Evolutionary conservation across 2,888 invertebrate genomes (phyloP).

Genomic region (Tetanocera ferruginea): DNA sequence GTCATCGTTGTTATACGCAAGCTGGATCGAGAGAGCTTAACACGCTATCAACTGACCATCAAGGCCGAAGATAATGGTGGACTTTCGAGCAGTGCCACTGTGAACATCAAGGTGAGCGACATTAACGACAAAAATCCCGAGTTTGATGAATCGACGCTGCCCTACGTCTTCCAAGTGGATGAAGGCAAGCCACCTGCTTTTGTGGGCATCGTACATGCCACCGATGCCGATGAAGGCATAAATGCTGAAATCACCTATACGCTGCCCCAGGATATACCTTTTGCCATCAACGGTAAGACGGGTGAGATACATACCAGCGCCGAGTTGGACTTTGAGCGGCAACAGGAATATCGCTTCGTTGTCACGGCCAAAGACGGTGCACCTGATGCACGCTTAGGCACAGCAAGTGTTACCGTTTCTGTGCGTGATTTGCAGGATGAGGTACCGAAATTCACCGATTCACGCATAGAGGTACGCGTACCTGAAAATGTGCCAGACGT

Average conservation of each 20-base stretch:
- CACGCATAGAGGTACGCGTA: conserved; percentile 82
- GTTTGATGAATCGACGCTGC: conserved; percentile 80
- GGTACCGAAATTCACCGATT: conserved; percentile 81
- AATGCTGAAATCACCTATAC: conserved; percentile 87
- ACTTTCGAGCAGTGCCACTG: conserved; percentile 84
- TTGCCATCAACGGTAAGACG: conserved; percentile 82
- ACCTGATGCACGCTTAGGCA: conserved; percentile 85
- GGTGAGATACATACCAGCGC: conserved; percentile 83
- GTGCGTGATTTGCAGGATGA: conserved; percentile 86
- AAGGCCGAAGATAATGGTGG: conserved; percentile 90
- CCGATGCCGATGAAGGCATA: conserved; percentile 87
- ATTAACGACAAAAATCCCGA: conserved; percentile 94
- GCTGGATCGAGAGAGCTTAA: conserved; percentile 89
- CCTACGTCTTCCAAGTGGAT: conserved; percentile 85
- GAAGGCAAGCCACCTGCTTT: conserved; percentile 76
- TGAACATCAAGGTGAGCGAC: conserved; percentile 90
- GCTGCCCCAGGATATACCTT: conserved; percentile 83
- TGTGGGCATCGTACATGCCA: conserved; percentile 87
- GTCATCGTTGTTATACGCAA: conserved; percentile 87
- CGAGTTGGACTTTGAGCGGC: conserved; percentile 85
- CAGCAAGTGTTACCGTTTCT: conserved; percentile 86
- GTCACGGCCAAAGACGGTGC: conserved; percentile 92
- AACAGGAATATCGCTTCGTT: conserved; percentile 81
- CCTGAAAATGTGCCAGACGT: conserved; percentile 87
- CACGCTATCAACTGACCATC: conserved; percentile 87